phyloP scores from a whole-genome alignment of 1,140 invertebrate species.

The Caenorhabditis brenneri region DNA sequence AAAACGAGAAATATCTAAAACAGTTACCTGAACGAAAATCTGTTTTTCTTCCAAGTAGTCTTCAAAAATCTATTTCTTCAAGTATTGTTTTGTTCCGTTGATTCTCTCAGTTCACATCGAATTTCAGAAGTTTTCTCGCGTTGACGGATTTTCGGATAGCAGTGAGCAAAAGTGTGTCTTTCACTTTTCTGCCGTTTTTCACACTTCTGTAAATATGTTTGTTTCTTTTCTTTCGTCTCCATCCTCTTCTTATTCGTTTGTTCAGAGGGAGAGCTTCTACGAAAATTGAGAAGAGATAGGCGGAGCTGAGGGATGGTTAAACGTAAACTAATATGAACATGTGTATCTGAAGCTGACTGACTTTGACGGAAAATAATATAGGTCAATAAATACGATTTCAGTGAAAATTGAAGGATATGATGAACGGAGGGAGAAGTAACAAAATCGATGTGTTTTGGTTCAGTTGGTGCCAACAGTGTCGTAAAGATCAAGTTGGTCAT shows the following conservation, averaged over 20 bases:
- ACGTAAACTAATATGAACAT: constrained; percentile 41
- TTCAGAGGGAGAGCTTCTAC: not conserved
- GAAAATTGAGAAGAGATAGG: constrained; percentile 18
- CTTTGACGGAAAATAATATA: not conserved
- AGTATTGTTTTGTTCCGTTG: not conserved
- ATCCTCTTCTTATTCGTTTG: not conserved
- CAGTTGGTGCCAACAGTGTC: too few relatives aligned
- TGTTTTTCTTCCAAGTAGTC: not conserved
- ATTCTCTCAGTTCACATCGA: constrained; percentile 19
- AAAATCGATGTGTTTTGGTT: too few relatives aligned
- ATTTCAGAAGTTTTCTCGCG: not conserved
- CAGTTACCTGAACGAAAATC: not conserved
- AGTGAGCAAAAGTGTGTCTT: not conserved
- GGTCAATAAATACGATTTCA: not conserved
- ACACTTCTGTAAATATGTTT: constrained; percentile 40
- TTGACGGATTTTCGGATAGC: not conserved
- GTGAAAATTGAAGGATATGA: not conserved
- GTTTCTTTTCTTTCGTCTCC: not conserved
- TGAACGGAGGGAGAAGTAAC: not conserved
- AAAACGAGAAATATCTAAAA: not conserved
- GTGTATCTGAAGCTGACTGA: constrained; percentile 6
- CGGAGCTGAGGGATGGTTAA: not conserved
- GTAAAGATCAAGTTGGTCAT: too few relatives aligned
- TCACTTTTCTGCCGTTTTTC: not conserved
- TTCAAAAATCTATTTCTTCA: not conserved